Conservation (phyloP, 2,888 invertebrate genomes). For the Odontothrips loti region DNA sequence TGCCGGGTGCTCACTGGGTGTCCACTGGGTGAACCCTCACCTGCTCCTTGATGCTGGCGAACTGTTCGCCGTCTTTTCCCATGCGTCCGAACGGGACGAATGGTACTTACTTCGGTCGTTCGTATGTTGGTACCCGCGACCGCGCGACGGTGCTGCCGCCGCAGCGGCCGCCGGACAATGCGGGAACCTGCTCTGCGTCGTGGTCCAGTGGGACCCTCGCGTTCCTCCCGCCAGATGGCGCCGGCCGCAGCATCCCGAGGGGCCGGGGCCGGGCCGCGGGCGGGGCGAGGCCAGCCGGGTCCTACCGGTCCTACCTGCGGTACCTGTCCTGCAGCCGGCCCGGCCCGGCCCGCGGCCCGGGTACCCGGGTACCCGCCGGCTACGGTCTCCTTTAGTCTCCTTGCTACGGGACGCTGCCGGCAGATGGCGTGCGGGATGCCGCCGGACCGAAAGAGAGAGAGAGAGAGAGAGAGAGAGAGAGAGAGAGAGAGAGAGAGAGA, state of each 20-base stretch:
- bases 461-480: too few species aligned
- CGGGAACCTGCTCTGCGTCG: background rate
- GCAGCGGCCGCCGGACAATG: background rate
- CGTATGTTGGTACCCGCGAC: background rate
- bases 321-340: background rate
- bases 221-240: constrained; percentile 5
- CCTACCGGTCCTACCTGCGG: background rate
- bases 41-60: too few species aligned
- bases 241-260: background rate
- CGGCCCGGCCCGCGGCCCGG: background rate
- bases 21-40: too few species aligned
- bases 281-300: background rate
- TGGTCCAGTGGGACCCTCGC: background rate
- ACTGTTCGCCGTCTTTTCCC: too few species aligned
- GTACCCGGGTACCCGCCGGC: too few species aligned
- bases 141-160: background rate
- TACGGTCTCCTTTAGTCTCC: background rate
- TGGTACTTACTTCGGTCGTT: too few species aligned
- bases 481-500: too few species aligned
- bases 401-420: background rate
- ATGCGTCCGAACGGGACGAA: too few species aligned
- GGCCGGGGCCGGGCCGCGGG: background rate
- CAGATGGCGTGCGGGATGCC: background rate
- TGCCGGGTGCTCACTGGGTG: too few species aligned
- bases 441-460: background rate